A percentile compares a stretch with the other conserved stretches of the same genome.
Conservation (phyloP, 2,888 invertebrate species). For the Cheilosia variabilis region DNA sequence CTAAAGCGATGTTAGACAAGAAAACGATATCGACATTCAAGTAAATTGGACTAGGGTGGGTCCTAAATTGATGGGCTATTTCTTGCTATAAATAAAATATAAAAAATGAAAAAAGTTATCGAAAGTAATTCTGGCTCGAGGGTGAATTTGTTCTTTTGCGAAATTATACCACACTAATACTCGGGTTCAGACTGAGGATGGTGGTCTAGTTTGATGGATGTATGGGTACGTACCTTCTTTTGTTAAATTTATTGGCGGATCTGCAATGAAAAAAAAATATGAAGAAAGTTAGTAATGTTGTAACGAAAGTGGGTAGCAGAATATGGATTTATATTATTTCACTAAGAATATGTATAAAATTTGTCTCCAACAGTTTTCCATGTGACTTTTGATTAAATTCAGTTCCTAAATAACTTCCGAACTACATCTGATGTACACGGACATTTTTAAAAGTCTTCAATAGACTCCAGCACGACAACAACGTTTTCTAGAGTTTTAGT, state of each 20-base stretch:
- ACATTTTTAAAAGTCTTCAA: too few relatives aligned
- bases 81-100: constrained; percentile 25
- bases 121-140: constrained; percentile 24
- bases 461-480: too few relatives aligned
- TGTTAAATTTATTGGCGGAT: not conserved
- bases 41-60: constrained; percentile 65
- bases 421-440: too few relatives aligned
- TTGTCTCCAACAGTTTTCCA: too few relatives aligned
- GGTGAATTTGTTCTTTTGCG: constrained; percentile 24
- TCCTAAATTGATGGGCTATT: constrained; percentile 44
- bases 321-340: too few relatives aligned
- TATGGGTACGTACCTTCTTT: constrained; percentile 12
- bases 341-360: too few relatives aligned
- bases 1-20: constrained; percentile 49
- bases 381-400: too few relatives aligned
- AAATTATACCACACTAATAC: constrained; percentile 5
- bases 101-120: constrained; percentile 37
- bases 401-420: too few relatives aligned
- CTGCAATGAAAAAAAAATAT: not conserved
- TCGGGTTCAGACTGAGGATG: constrained; percentile 41
- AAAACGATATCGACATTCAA: constrained; percentile 51
- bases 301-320: too few relatives aligned
- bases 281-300: not conserved
- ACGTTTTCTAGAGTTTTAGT: too few relatives aligned
- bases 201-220: constrained; percentile 37